Conservation (phyloP, 37 sponge, comb jelly and placozoan species). For the Haliclona indistincta region DNA sequence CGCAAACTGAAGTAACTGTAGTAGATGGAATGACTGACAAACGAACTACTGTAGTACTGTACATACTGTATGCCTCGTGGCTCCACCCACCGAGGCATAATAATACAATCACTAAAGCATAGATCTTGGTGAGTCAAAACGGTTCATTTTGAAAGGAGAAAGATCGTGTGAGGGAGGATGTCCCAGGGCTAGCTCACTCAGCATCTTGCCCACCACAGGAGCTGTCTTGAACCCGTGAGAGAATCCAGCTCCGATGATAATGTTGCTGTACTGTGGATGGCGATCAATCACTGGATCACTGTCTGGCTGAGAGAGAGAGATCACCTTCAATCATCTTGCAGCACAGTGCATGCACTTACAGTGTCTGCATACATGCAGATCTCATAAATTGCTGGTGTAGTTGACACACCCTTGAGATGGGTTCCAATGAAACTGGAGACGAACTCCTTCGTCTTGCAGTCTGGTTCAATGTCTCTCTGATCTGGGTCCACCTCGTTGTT, state of each 20-base stretch:
- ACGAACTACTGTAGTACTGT: too few species aligned
- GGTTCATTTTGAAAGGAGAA: constrained; percentile 45
- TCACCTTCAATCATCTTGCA: background rate
- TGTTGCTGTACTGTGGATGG: constrained; percentile 22
- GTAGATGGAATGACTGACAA: too few species aligned
- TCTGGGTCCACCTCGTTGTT: constrained; percentile 12
- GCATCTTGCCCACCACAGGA: constrained; percentile 76
- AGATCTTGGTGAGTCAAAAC: too few species aligned
- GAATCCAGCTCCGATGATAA: constrained; percentile 29
- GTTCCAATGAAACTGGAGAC: constrained; percentile 20
- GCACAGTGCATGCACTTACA: background rate
- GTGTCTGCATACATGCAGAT: background rate
- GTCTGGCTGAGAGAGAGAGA: background rate
- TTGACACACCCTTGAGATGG: constrained; percentile 2
- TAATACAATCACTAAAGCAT: too few species aligned
- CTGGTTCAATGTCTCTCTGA: constrained; percentile 2
- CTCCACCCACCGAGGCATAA: too few species aligned
- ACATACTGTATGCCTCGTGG: too few species aligned
- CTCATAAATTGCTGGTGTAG: constrained; percentile 6
- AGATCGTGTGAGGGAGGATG: constrained; percentile 49
- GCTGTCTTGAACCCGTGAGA: constrained; percentile 79
- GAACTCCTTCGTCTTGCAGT: background rate
- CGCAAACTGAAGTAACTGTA: too few species aligned
- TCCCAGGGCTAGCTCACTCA: constrained; percentile 55
- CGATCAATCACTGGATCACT: constrained; percentile 18